Evolutionary conservation across 2,888 invertebrate genomes (phyloP).

Genomic region (Ethmia dodecea): DNA sequence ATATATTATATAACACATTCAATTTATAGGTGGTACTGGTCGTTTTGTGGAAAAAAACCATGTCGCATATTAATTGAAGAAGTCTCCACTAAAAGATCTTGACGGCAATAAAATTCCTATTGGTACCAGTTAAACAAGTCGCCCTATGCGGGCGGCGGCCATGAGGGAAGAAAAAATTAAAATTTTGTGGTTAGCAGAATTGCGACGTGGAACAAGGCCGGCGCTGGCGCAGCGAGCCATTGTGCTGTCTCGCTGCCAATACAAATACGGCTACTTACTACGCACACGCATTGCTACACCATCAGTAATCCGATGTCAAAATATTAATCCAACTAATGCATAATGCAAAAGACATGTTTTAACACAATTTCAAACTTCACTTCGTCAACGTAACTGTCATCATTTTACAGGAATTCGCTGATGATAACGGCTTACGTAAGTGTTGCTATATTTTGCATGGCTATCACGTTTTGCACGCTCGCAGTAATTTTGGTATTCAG

Average conservation of each 20-base stretch:
- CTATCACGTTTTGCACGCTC: conserved; percentile 39
- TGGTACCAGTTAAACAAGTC: conserved; percentile 33
- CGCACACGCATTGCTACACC: background rate
- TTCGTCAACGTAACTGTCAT: conserved; percentile 22
- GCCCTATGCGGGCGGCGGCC: conserved; percentile 51
- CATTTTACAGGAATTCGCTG: conserved; percentile 52
- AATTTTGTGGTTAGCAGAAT: conserved; percentile 53
- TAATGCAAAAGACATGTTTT: background rate
- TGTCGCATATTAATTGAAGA: conserved; percentile 24
- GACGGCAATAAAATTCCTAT: conserved; percentile 48
- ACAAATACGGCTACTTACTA: background rate
- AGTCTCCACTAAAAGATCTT: conserved; percentile 33
- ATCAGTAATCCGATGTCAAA: background rate
- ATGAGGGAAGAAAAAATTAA: conserved; percentile 40
- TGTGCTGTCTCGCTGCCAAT: conserved; percentile 21
- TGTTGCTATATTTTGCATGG: conserved; percentile 42
- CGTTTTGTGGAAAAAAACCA: too few relatives aligned
- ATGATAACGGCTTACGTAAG: conserved; percentile 47
- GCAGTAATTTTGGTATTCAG: conserved; percentile 44
- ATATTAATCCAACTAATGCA: background rate
- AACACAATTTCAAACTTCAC: background rate
- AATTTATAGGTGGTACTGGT: too few relatives aligned
- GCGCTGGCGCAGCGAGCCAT: conserved; percentile 26
- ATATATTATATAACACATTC: too few relatives aligned
- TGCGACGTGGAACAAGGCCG: conserved; percentile 30